Percentiles rank a stretch among this genome's conserved stretches.
These are phyloP conservation scores for Gobio occitaniae DNA, from an alignment of 2,797 vertebrate species.

Conservation along the genomic window DNA sequence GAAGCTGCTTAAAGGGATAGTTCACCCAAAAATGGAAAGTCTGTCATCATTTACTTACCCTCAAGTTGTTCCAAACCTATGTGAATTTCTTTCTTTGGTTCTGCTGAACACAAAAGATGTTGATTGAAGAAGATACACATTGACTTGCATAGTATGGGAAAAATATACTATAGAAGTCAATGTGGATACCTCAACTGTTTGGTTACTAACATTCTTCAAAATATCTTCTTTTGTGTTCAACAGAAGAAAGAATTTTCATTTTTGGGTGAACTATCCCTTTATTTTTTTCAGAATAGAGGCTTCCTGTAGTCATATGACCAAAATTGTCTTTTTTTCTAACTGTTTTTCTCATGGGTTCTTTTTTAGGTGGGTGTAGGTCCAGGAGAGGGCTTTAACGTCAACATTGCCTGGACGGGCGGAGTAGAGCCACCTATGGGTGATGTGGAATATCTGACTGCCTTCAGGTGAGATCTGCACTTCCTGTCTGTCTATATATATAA, in stretches of 20 bases:
- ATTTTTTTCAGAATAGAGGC: neutral
- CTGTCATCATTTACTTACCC: neutral
- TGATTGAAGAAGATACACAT: too few relatives aligned
- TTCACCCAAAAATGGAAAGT: neutral
- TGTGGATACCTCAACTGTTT: neutral
- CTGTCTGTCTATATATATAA: neutral
- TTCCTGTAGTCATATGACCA: neutral
- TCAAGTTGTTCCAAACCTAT: neutral
- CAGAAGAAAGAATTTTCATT: too few relatives aligned
- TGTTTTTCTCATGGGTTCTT: neutral
- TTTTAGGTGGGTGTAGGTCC: conserved; percentile 89
- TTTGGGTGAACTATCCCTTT: neutral
- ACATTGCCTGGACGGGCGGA: conserved; percentile 96
- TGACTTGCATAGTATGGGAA: neutral
- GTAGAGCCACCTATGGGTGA: conserved; percentile 95
- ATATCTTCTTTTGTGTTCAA: too few relatives aligned
- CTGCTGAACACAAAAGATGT: neutral
- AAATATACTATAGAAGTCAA: neutral
- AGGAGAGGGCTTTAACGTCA: conserved; percentile 93
- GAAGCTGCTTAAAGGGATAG: neutral
- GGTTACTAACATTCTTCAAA: neutral
- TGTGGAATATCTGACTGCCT: conserved; percentile 93
- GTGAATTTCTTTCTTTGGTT: neutral
- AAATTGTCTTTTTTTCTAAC: neutral
- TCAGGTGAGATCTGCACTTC: conserved; percentile 79